Evolutionary conservation across 2,797 vertebrate species (phyloP).

Genomic region (Muscicapa comitata): DNA sequence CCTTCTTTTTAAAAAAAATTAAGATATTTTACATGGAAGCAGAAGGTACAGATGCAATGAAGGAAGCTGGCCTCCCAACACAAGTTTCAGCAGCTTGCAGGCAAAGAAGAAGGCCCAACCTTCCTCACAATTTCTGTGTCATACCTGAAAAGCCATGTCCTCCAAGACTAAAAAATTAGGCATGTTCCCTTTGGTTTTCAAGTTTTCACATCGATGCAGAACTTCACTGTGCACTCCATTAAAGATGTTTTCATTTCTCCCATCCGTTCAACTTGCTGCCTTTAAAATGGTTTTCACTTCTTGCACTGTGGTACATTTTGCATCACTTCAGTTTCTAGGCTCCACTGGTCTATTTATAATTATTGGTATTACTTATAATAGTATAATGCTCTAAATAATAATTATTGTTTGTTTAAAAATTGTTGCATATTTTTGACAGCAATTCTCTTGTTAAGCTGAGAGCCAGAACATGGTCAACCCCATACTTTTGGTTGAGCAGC

Average conservation of each 20-base stretch:
- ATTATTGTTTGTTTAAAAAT: not conserved
- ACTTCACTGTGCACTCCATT: not conserved
- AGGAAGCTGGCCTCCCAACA: not conserved
- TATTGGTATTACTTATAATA: not conserved
- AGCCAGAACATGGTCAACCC: not conserved
- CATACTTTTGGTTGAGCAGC: not conserved
- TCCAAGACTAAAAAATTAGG: not conserved
- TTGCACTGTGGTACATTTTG: not conserved
- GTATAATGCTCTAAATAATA: not conserved
- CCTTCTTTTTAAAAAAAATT: not conserved
- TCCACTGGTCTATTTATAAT: not conserved
- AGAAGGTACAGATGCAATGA: not conserved
- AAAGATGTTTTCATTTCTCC: not conserved
- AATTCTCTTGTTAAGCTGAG: not conserved
- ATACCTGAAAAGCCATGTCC: not conserved
- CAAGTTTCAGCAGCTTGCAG: not conserved
- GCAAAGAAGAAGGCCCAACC: not conserved
- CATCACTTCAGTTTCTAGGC: not conserved
- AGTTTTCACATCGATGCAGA: not conserved
- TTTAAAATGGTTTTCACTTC: not conserved
- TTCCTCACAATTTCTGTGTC: not conserved
- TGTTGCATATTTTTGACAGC: not conserved
- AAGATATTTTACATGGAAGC: not conserved
- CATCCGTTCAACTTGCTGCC: not conserved
- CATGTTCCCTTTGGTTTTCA: not conserved